Evolutionary conservation across 1,140 invertebrate genomes (phyloP), one percentile per base, ranked within the genome.

Genomic region (Dendrolimus punctatus): DNA sequence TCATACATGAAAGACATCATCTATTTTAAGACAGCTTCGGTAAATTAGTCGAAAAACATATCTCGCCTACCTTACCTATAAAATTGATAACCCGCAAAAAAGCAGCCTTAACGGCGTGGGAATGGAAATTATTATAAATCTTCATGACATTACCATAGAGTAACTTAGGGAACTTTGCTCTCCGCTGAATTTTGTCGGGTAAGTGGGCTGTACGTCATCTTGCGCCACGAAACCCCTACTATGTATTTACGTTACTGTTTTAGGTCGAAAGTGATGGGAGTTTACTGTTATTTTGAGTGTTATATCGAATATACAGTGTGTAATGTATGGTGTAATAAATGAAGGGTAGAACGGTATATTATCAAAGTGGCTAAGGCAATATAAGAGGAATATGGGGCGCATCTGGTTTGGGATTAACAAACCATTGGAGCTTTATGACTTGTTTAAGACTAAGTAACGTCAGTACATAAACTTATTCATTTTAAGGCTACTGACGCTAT

Each of bases 51-150:
- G 1, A 66, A 71, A 71, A 66, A 74, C 72, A 70, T 75, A 75
- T 76, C 66, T 62, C 64, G 41, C 67, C 62, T 71, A 61, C 69
- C 79, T 77, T 79, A 76, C 73, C 69, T 63, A 56, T 68, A 62
- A 68, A 77, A 80, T 80, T 74, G 73, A 70, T 78, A 68, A 59
- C 63, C 67, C 67, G 70, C 76, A 80, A 80, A 80, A 80, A 78
- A 67, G 61, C 61, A 59, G 66, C 73, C 68, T 73, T 77, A 80
- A 74, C 70, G 72, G 57, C 57, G 60, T 68, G 60, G 62, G 63
- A 57, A 62, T 23, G 23, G 68, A 73, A 82, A 82, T 85, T 82
- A 82, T 82, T 84, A 82, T 84, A 84, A 84, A 84, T 84, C 80
- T 84, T 71, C 74, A 81, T 77, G 71, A 76, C 71, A 82, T 84